Conservation (phyloP, 2,797 vertebrate species). For the Myripristis murdjan region DNA sequence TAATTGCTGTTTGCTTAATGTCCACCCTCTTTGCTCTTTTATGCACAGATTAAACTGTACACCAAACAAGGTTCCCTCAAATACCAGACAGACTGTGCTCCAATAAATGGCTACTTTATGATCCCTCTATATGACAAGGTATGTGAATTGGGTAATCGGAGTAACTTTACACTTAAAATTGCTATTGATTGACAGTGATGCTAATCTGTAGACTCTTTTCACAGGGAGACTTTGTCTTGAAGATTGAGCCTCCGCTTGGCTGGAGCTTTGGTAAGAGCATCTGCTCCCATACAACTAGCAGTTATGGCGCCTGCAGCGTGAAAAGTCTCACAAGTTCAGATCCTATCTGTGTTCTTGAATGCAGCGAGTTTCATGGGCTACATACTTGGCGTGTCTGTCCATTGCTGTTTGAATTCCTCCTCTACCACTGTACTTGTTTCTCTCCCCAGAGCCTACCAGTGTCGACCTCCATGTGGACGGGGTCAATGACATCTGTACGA, state of each 20-base stretch:
- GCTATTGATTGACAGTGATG: background rate
- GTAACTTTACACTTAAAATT: background rate
- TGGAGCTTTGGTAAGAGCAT: conserved; percentile 96
- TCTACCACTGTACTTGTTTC: background rate
- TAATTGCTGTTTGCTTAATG: background rate
- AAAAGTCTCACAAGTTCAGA: background rate
- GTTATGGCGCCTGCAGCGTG: background rate
- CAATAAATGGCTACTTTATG: conserved; percentile 99
- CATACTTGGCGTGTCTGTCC: background rate
- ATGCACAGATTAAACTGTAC: conserved; percentile 93
- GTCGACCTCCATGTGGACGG: conserved; percentile 97
- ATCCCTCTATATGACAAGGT: conserved; percentile 99
- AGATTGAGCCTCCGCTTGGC: conserved; percentile 96
- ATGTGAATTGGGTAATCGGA: background rate
- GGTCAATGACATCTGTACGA: conserved; percentile 95
- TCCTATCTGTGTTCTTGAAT: background rate
- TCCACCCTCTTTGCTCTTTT: background rate
- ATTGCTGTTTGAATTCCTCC: background rate
- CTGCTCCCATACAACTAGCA: background rate
- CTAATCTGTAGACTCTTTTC: background rate
- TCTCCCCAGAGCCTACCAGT: conserved; percentile 90
- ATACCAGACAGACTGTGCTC: conserved; percentile 98
- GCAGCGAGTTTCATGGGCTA: background rate
- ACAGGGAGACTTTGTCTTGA: conserved; percentile 98
- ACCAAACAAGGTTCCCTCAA: conserved; percentile 98